phyloP scores from a whole-genome alignment of 2,888 invertebrate species.

The Atethmia centrago region DNA sequence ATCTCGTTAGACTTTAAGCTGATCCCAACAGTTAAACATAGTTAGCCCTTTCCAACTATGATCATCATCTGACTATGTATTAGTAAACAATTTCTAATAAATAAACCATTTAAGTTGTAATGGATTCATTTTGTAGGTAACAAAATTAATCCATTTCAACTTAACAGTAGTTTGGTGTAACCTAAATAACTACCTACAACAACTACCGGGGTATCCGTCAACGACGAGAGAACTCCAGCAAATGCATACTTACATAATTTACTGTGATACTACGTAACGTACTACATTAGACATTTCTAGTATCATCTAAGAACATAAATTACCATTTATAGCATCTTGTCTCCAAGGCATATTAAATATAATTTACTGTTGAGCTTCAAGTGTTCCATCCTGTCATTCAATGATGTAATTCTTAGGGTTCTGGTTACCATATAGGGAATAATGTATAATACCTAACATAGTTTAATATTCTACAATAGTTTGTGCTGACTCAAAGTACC shows the following conservation, averaged over 20 bases:
- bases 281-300: not conserved
- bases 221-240: no score
- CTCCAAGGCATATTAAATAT: not conserved
- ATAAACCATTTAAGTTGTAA: no score
- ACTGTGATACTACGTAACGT: not conserved
- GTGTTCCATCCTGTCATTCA: slow-evolving; percentile 45
- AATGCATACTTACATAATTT: no score
- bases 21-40: no score
- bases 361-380: slow-evolving; percentile 17
- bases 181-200: no score
- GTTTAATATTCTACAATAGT: slow-evolving; percentile 12
- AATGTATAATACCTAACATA: slow-evolving; percentile 2
- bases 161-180: no score
- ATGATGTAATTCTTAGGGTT: slow-evolving; percentile 19
- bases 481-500: slow-evolving; percentile 19
- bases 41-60: no score
- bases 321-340: not conserved
- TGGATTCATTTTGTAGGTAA: no score
- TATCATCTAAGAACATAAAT: slow-evolving; percentile 19
- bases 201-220: no score
- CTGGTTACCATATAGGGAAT: slow-evolving; percentile 25
- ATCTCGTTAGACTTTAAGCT: no score
- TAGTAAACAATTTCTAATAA: not conserved
- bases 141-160: no score
- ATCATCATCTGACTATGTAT: no score